Base-by-base conservation (phyloP, 30 jellyfish, hydroid and myxozoan species). In the Cassiopea xamachana region DNA sequence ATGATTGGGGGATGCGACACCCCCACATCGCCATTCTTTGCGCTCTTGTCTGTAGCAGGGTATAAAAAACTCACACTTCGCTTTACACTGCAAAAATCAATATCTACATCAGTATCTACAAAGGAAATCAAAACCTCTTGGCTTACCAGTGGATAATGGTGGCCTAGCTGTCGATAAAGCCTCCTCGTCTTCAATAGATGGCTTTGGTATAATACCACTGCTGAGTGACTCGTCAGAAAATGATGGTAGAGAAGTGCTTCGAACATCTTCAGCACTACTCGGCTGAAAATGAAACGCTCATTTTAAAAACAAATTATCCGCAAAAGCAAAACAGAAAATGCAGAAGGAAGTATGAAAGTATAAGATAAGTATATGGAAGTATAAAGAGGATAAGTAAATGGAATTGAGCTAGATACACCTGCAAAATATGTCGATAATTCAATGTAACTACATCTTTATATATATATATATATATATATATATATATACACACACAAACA, bases 181-280 rank as follows among this genome's bases (percentile, higher is more conserved):
- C 16, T 88, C 95, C 46, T 78, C 95, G 70, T 79, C 95, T 60
- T 88, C 95, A 50, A 61, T 55, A 8, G 80, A 47, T 59, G 90
- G 90, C 58, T 70, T 76, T 14, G 95, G 89, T 19, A 73, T 87
- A 50, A 71, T 71, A 61, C 86, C 95, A 55, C 75, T 71, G n/a
- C 75, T 55, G 1, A 70, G 62, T 7, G 95, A 79, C 46, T 83
- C 97, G 73, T 90, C 97, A 2, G 97, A 83, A 49, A 90, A 84
- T 0, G 84, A 44, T 48, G 92, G 81, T 0, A 73, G 49, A 9
- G 90, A 60, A 8, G 91, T 45, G 2, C 60, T 73, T 69, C 87
- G 50, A 17, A 90, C 49, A 60, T 90, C 97, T 84, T 90, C 97
- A 16, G 97, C 97, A 77, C 97, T 90, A 79, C 97, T 90, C 76